Evolutionary conservation across 2,888 invertebrate genomes (phyloP).

Genomic region (Troglohyphantes excavatus): DNA sequence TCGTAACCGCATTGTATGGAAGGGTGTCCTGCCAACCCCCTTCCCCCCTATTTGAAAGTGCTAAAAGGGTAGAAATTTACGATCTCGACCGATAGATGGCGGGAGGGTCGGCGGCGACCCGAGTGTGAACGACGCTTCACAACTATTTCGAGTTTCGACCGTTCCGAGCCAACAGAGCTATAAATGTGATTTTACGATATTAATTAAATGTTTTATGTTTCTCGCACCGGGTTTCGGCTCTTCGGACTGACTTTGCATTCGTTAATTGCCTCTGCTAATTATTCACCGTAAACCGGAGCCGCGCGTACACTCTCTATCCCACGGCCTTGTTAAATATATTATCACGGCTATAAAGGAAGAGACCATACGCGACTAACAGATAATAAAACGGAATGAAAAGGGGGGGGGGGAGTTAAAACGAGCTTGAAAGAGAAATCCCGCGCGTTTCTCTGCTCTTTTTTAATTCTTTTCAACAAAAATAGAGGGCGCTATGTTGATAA

Average conservation of each 20-base stretch:
- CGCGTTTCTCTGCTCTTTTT: neutral
- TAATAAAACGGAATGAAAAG: slow-evolving; percentile 71
- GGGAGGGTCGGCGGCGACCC: slow-evolving; percentile 21
- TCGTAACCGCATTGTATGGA: slow-evolving; percentile 53
- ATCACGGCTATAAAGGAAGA: slow-evolving; percentile 78
- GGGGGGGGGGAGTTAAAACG: slow-evolving; percentile 49
- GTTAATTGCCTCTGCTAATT: slow-evolving; percentile 77
- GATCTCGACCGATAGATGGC: slow-evolving; percentile 66
- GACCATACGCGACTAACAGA: slow-evolving; percentile 76
- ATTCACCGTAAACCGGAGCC: slow-evolving; percentile 73
- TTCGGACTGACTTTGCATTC: slow-evolving; percentile 74
- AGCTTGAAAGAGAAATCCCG: slow-evolving; percentile 19
- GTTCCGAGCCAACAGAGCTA: slow-evolving; percentile 74
- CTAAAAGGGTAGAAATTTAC: slow-evolving; percentile 69
- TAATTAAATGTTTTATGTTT: slow-evolving; percentile 78
- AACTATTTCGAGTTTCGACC: slow-evolving; percentile 75
- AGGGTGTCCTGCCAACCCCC: neutral
- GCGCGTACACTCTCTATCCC: neutral
- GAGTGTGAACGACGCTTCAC: slow-evolving; percentile 8
- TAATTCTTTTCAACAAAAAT: slow-evolving; percentile 39
- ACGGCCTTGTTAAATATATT: slow-evolving; percentile 76
- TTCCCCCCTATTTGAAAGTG: slow-evolving; percentile 22
- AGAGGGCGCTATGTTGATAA: slow-evolving; percentile 51
- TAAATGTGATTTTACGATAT: slow-evolving; percentile 79
- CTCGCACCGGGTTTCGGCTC: slow-evolving; percentile 59